Evolutionary conservation across 2,113 vertebrate genomes (phyloP).

Genomic region (Chionomys nivalis): DNA sequence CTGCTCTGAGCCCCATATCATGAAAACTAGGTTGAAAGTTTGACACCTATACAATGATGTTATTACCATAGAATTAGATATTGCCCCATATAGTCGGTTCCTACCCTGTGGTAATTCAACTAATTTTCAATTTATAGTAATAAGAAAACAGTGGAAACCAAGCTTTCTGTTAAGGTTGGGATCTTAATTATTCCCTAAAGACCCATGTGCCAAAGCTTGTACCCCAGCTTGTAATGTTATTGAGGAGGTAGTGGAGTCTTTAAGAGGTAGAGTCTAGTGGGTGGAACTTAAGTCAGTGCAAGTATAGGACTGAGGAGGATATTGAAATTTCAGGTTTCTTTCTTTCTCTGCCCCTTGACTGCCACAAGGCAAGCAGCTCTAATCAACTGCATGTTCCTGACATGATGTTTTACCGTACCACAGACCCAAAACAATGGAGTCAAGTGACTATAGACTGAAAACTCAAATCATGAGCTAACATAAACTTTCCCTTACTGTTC

Average conservation of each 20-base stretch:
- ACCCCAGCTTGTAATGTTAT: not conserved
- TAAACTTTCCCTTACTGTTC: not conserved
- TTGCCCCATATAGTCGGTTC: not conserved
- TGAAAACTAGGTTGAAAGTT: not conserved
- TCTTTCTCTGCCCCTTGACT: not conserved
- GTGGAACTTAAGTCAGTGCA: not conserved
- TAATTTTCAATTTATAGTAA: not conserved
- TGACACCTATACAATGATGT: not conserved
- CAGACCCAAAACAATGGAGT: not conserved
- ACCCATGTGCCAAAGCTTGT: not conserved
- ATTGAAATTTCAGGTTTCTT: not conserved
- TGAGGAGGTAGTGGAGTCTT: not conserved
- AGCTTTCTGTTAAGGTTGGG: not conserved
- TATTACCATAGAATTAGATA: no score
- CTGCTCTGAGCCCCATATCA: not conserved
- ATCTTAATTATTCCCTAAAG: not conserved
- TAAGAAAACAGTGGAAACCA: not conserved
- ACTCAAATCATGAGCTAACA: not conserved
- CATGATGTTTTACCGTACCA: not conserved
- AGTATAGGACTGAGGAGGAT: not conserved
- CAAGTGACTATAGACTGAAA: not conserved
- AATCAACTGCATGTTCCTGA: not conserved
- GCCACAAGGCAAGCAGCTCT: no score
- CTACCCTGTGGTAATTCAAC: not conserved
- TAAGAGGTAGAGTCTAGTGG: not conserved